Conservation (phyloP, 2,888 invertebrate species). For the Rhamphomyia laevipes region DNA sequence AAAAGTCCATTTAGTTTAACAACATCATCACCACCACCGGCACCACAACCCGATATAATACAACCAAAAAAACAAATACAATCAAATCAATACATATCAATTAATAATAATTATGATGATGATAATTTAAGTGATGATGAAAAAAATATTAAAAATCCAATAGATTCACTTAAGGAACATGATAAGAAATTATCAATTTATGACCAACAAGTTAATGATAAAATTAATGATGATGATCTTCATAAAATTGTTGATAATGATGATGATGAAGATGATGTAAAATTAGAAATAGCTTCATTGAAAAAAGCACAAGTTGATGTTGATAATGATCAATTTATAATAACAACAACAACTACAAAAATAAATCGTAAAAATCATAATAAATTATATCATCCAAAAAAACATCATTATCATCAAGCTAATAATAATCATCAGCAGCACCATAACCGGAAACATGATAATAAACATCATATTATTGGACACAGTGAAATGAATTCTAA, state of each 20-base stretch:
- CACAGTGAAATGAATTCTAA: constrained; percentile 19
- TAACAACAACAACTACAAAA: constrained; percentile 25
- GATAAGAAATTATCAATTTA: not conserved
- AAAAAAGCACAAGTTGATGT: constrained; percentile 3
- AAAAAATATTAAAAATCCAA: not conserved
- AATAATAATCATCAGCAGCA: not conserved
- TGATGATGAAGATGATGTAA: not conserved
- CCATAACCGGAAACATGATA: constrained; percentile 13
- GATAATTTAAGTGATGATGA: not conserved
- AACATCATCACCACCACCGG: too few relatives aligned
- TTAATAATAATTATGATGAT: not conserved
- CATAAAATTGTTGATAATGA: not conserved
- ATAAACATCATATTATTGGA: constrained; percentile 24
- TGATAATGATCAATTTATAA: constrained; percentile 18
- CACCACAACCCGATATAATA: too few relatives aligned
- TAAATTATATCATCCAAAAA: constrained; percentile 3
- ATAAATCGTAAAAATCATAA: constrained; percentile 25
- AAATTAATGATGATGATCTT: not conserved
- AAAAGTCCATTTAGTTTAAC: too few relatives aligned
- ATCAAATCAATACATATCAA: not conserved
- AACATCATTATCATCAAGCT: not conserved
- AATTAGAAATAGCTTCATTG: not conserved
- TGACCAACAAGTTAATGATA: not conserved
- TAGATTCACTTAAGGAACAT: not conserved
- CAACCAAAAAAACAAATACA: too few relatives aligned